Conservation (phyloP, 2,888 invertebrate genomes). For the Luffia ferchaultella region DNA sequence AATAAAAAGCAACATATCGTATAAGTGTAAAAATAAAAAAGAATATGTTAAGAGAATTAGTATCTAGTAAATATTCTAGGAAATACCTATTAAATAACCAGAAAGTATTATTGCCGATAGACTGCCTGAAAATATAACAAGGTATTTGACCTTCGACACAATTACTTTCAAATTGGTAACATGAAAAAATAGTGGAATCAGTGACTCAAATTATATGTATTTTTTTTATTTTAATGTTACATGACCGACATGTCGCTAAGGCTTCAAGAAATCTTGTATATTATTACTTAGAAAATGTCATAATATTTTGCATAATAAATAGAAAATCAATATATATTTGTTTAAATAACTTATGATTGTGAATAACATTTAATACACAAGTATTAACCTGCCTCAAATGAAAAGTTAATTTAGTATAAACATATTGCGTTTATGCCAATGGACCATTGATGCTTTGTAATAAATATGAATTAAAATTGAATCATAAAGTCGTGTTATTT, state of each 20-base stretch:
- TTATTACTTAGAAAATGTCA: too few relatives aligned
- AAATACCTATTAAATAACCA: background rate
- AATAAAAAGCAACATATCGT: background rate
- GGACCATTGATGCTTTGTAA: constrained; percentile 46
- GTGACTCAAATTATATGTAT: too few relatives aligned
- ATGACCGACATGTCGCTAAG: too few relatives aligned
- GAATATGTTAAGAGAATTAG: background rate
- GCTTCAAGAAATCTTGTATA: too few relatives aligned
- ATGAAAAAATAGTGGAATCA: too few relatives aligned
- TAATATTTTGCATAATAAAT: too few relatives aligned
- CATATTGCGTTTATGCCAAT: constrained; percentile 1
- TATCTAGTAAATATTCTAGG: too few relatives aligned
- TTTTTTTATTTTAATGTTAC: too few relatives aligned
- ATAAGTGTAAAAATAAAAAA: background rate
- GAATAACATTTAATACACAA: background rate
- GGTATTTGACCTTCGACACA: too few relatives aligned
- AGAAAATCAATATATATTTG: too few relatives aligned
- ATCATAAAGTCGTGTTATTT: constrained; percentile 3
- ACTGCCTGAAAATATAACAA: background rate
- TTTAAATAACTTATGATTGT: background rate
- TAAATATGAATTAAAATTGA: constrained; percentile 28
- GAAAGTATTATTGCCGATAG: background rate
- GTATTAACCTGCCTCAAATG: background rate
- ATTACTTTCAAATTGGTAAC: too few relatives aligned
- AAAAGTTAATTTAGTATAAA: background rate